Conservation (phyloP, 2,113 vertebrate genomes). For the Junco hyemalis region DNA sequence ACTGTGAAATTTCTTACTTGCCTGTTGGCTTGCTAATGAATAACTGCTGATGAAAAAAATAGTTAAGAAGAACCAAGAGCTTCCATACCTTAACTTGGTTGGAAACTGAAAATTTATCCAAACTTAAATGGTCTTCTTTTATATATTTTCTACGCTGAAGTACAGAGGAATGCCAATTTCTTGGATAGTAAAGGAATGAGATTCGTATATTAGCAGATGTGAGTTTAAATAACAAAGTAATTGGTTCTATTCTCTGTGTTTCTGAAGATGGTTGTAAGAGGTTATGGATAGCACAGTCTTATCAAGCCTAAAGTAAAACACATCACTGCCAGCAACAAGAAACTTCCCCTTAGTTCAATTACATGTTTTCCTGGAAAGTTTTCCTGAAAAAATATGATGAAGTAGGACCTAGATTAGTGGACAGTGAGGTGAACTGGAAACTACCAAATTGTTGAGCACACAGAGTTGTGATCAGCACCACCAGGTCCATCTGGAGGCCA, state of each 20-base stretch:
- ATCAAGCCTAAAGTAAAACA: not conserved
- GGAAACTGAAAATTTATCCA: not conserved
- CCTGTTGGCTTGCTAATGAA: not conserved
- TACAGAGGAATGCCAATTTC: not conserved
- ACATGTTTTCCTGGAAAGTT: not conserved
- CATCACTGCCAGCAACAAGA: not conserved
- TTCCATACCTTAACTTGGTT: not conserved
- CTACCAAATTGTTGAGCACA: not conserved
- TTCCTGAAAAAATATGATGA: fast-evolving
- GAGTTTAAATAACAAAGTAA: not conserved
- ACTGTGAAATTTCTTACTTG: not conserved
- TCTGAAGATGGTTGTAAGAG: not conserved
- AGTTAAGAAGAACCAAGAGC: not conserved
- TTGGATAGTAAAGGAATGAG: not conserved
- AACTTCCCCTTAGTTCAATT: not conserved
- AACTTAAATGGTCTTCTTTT: not conserved
- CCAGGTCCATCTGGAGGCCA: not conserved
- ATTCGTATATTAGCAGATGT: not conserved
- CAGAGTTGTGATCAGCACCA: not conserved
- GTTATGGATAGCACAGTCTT: not conserved
- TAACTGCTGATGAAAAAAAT: not conserved
- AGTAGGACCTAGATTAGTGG: not conserved
- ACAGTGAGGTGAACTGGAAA: not conserved
- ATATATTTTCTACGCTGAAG: not conserved
- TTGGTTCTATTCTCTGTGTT: not conserved